phyloP scores from a whole-genome alignment of 2,888 invertebrate species.

The Eupithecia exiguata region DNA sequence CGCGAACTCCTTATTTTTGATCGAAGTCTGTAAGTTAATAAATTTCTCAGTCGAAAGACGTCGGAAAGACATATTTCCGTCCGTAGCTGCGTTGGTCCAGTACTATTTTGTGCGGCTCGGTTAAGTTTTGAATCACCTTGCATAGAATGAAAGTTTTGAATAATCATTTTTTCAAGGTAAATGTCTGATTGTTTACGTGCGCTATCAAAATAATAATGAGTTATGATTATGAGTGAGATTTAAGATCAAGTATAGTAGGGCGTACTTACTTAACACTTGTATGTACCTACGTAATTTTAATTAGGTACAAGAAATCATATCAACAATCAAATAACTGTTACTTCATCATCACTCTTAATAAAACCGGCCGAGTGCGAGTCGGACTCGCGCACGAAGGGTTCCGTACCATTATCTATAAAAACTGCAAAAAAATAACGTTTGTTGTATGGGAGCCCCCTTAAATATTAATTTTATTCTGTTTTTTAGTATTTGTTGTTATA shows the following conservation, averaged over 20 bases:
- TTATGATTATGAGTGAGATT: background rate
- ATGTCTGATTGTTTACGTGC: constrained; percentile 10
- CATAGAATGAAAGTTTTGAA: background rate
- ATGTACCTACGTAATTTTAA: background rate
- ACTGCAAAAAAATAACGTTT: too few species aligned
- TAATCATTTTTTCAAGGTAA: constrained; percentile 17
- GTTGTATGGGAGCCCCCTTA: too few species aligned
- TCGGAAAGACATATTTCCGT: constrained; percentile 39
- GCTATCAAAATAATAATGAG: constrained; percentile 1
- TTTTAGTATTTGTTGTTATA: too few species aligned
- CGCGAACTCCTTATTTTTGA: too few species aligned
- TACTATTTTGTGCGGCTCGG: constrained; percentile 53
- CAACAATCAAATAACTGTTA: background rate
- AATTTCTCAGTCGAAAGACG: too few species aligned
- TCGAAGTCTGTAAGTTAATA: too few species aligned
- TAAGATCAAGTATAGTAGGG: background rate
- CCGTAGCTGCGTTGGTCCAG: constrained; percentile 52
- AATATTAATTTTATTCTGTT: too few species aligned
- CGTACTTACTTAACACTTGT: background rate
- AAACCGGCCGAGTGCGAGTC: too few species aligned
- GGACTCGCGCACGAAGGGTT: too few species aligned
- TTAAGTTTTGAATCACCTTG: constrained; percentile 50
- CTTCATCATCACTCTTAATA: background rate
- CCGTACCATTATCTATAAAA: too few species aligned
- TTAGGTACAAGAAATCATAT: background rate